phyloP scores from a whole-genome alignment of 2,797 vertebrate genomes.

The Falco novaeseelandiae region DNA sequence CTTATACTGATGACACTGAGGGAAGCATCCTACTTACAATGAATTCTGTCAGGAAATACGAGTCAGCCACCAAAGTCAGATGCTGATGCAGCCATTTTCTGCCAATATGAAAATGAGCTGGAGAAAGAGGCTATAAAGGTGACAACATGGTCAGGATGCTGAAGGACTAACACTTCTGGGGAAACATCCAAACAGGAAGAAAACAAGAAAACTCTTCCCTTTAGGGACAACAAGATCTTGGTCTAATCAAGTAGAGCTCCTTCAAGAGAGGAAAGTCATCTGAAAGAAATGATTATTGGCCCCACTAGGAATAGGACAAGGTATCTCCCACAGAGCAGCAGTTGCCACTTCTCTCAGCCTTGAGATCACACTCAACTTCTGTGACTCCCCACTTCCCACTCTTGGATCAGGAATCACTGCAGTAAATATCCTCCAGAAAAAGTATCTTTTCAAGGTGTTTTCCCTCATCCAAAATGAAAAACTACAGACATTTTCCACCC shows the following conservation, averaged over 20 bases:
- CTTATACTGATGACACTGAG: background rate
- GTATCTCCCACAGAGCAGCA: background rate
- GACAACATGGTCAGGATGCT: background rate
- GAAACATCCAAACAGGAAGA: background rate
- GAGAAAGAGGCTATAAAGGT: background rate
- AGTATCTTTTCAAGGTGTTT: background rate
- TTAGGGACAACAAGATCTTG: background rate
- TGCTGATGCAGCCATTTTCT: background rate
- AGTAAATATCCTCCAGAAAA: background rate
- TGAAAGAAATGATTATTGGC: background rate
- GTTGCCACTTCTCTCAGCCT: background rate
- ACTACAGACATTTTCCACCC: background rate
- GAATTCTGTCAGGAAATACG: background rate
- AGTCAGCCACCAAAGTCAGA: background rate
- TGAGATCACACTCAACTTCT: background rate
- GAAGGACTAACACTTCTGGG: background rate
- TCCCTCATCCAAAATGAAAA: background rate
- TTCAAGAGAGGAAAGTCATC: background rate
- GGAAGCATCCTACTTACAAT: background rate
- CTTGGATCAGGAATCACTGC: background rate
- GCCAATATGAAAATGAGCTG: background rate
- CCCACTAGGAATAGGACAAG: background rate
- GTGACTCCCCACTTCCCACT: background rate
- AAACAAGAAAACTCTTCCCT: background rate
- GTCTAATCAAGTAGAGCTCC: background rate